Percentiles rank a stretch among this genome's conserved stretches.
These are phyloP conservation scores for Alethe castanea DNA, from an alignment of 2,113 vertebrate species.

Conservation along the genomic window DNA sequence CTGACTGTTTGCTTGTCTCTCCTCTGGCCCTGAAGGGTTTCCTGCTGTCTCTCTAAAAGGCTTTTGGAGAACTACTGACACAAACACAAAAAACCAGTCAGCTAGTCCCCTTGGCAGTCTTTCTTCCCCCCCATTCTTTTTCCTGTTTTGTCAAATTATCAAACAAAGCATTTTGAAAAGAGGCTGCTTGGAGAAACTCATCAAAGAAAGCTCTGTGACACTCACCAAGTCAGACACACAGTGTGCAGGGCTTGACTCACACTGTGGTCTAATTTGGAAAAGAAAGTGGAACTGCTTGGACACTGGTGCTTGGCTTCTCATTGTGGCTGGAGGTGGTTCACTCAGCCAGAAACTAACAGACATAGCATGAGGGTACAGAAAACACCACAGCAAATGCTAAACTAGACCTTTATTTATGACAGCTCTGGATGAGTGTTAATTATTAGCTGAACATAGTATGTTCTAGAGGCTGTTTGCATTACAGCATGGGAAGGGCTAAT, in stretches of 20 bases:
- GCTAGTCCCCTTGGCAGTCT: neutral
- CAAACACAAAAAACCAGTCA: neutral
- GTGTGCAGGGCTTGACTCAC: neutral
- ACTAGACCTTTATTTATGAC: conserved; percentile 36
- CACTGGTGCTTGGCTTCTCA: neutral
- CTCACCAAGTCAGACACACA: neutral
- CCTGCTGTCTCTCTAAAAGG: neutral
- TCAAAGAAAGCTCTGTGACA: neutral
- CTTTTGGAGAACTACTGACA: neutral
- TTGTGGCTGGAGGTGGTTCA: neutral
- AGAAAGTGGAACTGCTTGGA: neutral
- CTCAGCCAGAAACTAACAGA: neutral
- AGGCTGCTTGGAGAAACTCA: neutral
- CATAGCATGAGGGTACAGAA: neutral
- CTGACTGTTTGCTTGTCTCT: neutral
- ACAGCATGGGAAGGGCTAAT: conserved; percentile 16
- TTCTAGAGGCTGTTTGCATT: conserved; percentile 31
- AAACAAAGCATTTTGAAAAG: neutral
- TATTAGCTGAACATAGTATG: conserved; percentile 15
- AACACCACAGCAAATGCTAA: neutral
- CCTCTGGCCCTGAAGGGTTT: neutral
- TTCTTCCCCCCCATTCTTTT: neutral
- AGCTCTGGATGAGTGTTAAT: conserved; percentile 32
- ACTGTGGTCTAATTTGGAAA: neutral
- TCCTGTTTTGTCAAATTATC: neutral